Evolutionary conservation across 2,888 invertebrate species (phyloP).

Genomic region (Spicauda simplicius): DNA sequence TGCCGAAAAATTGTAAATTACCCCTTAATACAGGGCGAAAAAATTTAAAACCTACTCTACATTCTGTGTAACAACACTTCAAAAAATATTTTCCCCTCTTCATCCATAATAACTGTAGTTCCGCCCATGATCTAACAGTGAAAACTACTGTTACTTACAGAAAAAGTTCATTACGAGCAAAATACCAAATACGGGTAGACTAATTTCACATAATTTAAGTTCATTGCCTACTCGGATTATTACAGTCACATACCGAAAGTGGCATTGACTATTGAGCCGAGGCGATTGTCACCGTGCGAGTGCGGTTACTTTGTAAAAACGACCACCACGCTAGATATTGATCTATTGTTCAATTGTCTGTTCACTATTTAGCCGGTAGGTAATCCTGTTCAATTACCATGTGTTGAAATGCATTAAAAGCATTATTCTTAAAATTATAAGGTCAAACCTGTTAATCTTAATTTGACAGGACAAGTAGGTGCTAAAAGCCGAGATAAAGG

Average conservation of each 20-base stretch:
- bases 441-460: slow-evolving; percentile 7
- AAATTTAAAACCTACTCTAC: too few species aligned
- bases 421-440: slow-evolving; percentile 7
- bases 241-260: slow-evolving; percentile 23
- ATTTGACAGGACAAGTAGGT: slow-evolving; percentile 6
- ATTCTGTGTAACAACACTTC: too few species aligned
- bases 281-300: slow-evolving; percentile 53
- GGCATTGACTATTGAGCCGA: slow-evolving; percentile 62
- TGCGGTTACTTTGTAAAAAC: slow-evolving; percentile 53
- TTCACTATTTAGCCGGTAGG: slow-evolving; percentile 12
- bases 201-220: slow-evolving; percentile 31
- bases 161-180: background rate
- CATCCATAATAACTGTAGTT: too few species aligned
- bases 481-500: slow-evolving; percentile 16
- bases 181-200: background rate
- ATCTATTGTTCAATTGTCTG: slow-evolving; percentile 62
- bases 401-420: slow-evolving; percentile 29
- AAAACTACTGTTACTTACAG: too few species aligned
- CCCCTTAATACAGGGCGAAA: too few species aligned
- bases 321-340: slow-evolving; percentile 51
- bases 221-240: slow-evolving; percentile 27
- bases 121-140: too few species aligned
- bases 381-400: slow-evolving; percentile 33
- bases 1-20: too few species aligned
- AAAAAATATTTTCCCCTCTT: too few species aligned